Evolutionary conservation across 2,888 invertebrate genomes (phyloP).

Genomic region (Alviniconcha strummeri): DNA sequence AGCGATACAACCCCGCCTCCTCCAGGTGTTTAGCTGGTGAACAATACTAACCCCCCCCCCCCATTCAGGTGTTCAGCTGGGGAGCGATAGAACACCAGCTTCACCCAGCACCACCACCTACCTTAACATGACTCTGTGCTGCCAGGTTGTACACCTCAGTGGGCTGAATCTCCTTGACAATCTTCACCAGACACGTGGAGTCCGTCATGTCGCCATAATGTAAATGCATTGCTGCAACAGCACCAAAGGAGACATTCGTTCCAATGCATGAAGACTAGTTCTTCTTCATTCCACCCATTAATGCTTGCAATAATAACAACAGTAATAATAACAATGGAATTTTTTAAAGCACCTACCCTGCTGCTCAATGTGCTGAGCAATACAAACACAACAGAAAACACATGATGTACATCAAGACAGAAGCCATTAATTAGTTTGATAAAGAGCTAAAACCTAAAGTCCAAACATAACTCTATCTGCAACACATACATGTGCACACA

Average conservation of each 20-base stretch:
- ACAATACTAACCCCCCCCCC: too few relatives aligned
- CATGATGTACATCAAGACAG: not conserved
- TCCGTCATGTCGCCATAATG: slow-evolving; percentile 99
- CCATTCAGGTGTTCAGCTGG: too few relatives aligned
- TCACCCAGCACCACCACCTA: slow-evolving; percentile 72
- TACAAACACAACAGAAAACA: not conserved
- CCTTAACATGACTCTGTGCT: slow-evolving; percentile 99
- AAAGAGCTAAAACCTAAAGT: too few relatives aligned
- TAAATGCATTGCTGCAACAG: slow-evolving; percentile 82
- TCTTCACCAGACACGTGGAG: slow-evolving; percentile 93
- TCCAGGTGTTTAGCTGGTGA: too few relatives aligned
- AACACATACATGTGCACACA: too few relatives aligned
- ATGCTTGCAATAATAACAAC: not conserved
- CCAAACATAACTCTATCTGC: too few relatives aligned
- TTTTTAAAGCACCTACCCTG: too few relatives aligned
- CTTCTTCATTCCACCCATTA: too few relatives aligned
- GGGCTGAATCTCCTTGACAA: slow-evolving; percentile 86
- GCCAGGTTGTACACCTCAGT: slow-evolving; percentile 98
- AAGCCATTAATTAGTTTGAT: too few relatives aligned
- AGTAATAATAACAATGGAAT: not conserved
- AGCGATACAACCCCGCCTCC: too few relatives aligned
- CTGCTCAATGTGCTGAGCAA: too few relatives aligned
- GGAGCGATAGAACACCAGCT: too few relatives aligned
- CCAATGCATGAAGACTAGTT: not conserved
- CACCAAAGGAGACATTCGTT: not conserved